Conservation (phyloP, 2,888 invertebrate genomes). For the Eledone cirrhosa region DNA sequence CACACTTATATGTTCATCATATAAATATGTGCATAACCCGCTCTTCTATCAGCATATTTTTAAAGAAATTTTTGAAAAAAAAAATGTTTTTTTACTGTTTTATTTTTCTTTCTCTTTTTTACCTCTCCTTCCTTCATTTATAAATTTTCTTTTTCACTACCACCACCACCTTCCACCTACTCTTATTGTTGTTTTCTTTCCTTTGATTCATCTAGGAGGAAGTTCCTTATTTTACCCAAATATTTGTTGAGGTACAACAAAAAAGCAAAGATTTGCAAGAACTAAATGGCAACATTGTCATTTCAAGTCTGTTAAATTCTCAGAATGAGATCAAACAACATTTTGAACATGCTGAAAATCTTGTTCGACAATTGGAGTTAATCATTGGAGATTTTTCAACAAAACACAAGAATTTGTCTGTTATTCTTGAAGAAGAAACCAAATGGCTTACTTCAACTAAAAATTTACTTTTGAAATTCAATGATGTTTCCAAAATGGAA, state of each 20-base stretch:
- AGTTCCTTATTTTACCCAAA: conserved; percentile 79
- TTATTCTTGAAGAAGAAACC: conserved; percentile 54
- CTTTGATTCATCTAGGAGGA: conserved; percentile 71
- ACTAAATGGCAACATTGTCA: conserved; percentile 77
- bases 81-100: too few species aligned
- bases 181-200: neutral
- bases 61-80: too few species aligned
- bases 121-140: too few species aligned
- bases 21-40: too few species aligned
- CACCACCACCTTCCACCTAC: neutral
- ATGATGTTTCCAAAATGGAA: conserved; percentile 77
- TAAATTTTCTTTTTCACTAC: too few species aligned
- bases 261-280: conserved; percentile 83
- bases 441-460: conserved; percentile 56
- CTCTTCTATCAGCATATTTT: too few species aligned
- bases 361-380: conserved; percentile 79
- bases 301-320: conserved; percentile 68
- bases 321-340: conserved; percentile 66
- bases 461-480: conserved; percentile 56
- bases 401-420: conserved; percentile 56
- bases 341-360: conserved; percentile 78
- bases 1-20: too few species aligned
- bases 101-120: too few species aligned
- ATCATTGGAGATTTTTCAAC: conserved; percentile 77
- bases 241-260: conserved; percentile 80